These are phyloP conservation scores for Hydraecia micacea DNA, from an alignment of 2,888 invertebrate species.

Conservation along the genomic window DNA sequence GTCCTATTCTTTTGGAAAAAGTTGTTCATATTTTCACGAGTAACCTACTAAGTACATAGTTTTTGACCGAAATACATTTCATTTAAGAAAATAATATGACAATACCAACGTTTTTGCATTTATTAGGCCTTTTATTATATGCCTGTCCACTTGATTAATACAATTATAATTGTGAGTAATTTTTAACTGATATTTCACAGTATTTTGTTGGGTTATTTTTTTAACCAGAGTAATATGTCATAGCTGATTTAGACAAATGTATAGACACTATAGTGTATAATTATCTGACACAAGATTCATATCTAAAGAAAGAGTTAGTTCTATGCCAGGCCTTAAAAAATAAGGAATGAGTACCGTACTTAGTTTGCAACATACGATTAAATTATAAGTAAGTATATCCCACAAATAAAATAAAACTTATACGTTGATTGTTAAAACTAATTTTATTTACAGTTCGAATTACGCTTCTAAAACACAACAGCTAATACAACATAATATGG, in stretches of 20 bases:
- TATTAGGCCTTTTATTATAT: neutral
- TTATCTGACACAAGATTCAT: neutral
- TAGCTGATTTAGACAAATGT: neutral
- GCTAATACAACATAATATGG: conserved; percentile 80
- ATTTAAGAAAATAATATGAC: neutral
- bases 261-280: neutral
- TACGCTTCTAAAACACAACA: conserved; percentile 72
- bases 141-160: neutral
- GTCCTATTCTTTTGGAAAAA: neutral
- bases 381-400: neutral
- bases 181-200: neutral
- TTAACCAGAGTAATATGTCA: neutral
- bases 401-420: conserved; percentile 7
- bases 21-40: neutral
- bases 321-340: neutral
- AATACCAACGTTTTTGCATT: neutral
- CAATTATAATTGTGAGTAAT: neutral
- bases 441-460: conserved; percentile 67
- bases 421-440: neutral
- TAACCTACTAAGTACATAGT: neutral
- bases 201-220: neutral
- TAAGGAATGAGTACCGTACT: too few relatives aligned
- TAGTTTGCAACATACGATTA: neutral
- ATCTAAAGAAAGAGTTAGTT: too few relatives aligned
- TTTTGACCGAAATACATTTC: neutral